Evolutionary conservation across 2,797 vertebrate genomes (phyloP).

Genomic region (Orestias chungarensis): DNA sequence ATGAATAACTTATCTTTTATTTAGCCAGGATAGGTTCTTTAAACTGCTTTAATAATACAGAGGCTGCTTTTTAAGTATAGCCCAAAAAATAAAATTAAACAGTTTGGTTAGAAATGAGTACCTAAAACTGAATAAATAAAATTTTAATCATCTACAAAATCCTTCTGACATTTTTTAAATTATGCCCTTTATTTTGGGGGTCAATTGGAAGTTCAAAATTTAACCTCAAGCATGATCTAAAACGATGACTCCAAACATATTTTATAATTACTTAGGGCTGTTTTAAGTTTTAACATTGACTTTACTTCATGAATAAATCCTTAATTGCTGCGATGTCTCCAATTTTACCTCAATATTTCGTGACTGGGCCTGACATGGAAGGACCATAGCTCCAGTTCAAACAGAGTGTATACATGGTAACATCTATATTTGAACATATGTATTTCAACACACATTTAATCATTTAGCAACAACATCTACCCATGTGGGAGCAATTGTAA

Average conservation of each 20-base stretch:
- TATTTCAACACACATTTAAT: slow-evolving; percentile 4
- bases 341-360: neutral
- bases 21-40: neutral
- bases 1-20: neutral
- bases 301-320: neutral
- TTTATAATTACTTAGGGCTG: neutral
- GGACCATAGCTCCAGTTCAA: neutral
- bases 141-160: neutral
- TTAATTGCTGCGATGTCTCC: neutral
- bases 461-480: neutral
- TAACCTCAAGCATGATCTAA: neutral
- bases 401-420: neutral
- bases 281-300: neutral
- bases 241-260: neutral
- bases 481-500: neutral
- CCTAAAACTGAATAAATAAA: neutral
- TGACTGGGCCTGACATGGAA: neutral
- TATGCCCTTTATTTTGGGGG: neutral
- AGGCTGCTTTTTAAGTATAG: neutral
- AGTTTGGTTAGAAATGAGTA: neutral
- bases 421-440: neutral
- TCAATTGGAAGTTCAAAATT: neutral
- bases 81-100: neutral
- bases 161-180: neutral
- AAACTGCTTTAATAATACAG: neutral